A percentile compares a stretch with the other conserved stretches of the same genome.
Evolutionary conservation across 2,888 invertebrate genomes (phyloP).

Genomic region (Spisula solida): DNA sequence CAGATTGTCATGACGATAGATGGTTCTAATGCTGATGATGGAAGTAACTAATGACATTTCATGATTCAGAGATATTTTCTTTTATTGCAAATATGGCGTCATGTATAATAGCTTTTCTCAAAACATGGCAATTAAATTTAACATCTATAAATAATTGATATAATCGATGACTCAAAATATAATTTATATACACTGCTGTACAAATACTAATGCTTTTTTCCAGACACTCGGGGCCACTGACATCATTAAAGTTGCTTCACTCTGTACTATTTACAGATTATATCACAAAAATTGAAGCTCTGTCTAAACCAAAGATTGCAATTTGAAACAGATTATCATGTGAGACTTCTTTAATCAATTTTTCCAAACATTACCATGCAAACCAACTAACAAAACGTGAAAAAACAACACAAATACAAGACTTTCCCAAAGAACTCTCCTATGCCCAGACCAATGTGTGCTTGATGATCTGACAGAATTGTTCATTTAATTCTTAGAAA

Average conservation of each 20-base stretch:
- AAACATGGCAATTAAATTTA: not conserved
- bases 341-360: not conserved
- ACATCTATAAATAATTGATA: not conserved
- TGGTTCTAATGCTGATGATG: not conserved
- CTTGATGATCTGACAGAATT: not conserved
- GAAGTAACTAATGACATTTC: not conserved
- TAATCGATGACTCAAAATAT: too few relatives aligned
- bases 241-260: not conserved
- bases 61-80: not conserved
- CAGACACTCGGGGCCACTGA: not conserved
- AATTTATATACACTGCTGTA: too few relatives aligned
- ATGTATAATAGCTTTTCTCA: not conserved
- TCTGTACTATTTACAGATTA: not conserved
- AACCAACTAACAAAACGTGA: not conserved
- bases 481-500: not conserved
- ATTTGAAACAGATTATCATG: not conserved
- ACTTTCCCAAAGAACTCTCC: not conserved
- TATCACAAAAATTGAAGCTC: not conserved
- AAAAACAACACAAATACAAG: not conserved
- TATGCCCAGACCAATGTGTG: not conserved
- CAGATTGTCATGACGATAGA: constrained; percentile 6
- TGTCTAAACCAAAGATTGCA: not conserved
- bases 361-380: not conserved
- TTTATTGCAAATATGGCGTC: not conserved
- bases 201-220: not conserved